Base-by-base conservation (phyloP, 2,797 vertebrate genomes). In the Rhinichthys osculus region DNA sequence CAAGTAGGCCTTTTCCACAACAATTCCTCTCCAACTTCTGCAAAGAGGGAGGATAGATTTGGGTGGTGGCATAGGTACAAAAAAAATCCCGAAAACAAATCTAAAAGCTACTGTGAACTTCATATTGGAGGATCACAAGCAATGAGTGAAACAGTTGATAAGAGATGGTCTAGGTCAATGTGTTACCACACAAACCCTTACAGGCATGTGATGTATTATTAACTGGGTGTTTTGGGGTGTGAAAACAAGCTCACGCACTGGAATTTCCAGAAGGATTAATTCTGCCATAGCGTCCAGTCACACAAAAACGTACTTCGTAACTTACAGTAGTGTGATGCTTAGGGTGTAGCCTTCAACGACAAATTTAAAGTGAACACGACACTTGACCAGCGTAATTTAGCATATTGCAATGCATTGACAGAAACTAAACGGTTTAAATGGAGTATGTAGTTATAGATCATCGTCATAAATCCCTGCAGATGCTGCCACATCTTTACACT, bases 401-500 rank as follows among this genome's bases (percentile, higher is more conserved):
- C 33, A 80, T 69, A 77, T 83, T 47, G 67, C 69, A 76, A 84
- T 64, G 76, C 70, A 88, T n/a, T 79, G 70, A 88, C 47, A 50
- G 62, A 78, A 85, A 83, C 73, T 91, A 78, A 84, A 92, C 90
- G 90, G 90, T 88, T 88, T 90, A 92, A 91, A 89, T 89, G 71
- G 91, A 92, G 90, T 93, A 94, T 92, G 92, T 92, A 92, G 93
- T 93, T 91, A 89, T 90, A 90, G 91, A 88, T 90, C 93, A 91
- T 94, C 19, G 40, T 93, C 92, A 91, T 91, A 95, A 94, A 87
- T 95, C 93, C 93, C 92, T 94, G 91, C 89, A 88, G 91, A 86
- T 82, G 14, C 81, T 50, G 76, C 71, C 82, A 81, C 47, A 62
- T 77, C 67, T 66, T 47, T 54, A 69, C 69, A 62, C 78, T 54